These are phyloP conservation scores for Paratilapia polleni DNA, from an alignment of 2,113 vertebrate genomes.

Conservation along the genomic window DNA sequence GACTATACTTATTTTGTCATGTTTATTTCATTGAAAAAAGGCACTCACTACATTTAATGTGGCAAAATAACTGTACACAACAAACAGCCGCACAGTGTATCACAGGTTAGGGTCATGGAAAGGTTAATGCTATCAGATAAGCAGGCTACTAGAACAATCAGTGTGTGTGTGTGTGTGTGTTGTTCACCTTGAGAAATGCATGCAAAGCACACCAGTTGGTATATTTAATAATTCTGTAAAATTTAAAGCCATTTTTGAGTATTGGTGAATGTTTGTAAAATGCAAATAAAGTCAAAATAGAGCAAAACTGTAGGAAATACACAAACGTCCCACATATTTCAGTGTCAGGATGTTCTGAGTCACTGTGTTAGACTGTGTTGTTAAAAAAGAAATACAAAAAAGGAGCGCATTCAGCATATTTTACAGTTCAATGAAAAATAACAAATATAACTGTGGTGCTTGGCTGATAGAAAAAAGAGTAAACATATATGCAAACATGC, in stretches of 20 bases:
- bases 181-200: background rate
- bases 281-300: background rate
- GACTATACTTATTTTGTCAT: background rate
- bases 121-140: conserved; percentile 19
- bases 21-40: conserved; percentile 76
- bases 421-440: conserved; percentile 48
- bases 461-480: conserved; percentile 37
- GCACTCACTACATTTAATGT: conserved; percentile 80
- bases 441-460: conserved; percentile 26
- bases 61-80: conserved; percentile 67
- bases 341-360: background rate
- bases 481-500: conserved; percentile 63
- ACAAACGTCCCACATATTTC: background rate
- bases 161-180: background rate
- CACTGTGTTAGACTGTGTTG: background rate
- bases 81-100: conserved; percentile 30
- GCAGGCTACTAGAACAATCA: conserved; percentile 25
- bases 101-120: conserved; percentile 55
- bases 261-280: conserved; percentile 10
- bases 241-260: background rate
- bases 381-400: conserved; percentile 8
- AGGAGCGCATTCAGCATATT: conserved; percentile 8
- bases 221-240: background rate
- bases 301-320: conserved; percentile 13
- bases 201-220: conserved; percentile 4